Conservation (phyloP, 2,888 invertebrate genomes). For the Temnothorax rugatulus region DNA sequence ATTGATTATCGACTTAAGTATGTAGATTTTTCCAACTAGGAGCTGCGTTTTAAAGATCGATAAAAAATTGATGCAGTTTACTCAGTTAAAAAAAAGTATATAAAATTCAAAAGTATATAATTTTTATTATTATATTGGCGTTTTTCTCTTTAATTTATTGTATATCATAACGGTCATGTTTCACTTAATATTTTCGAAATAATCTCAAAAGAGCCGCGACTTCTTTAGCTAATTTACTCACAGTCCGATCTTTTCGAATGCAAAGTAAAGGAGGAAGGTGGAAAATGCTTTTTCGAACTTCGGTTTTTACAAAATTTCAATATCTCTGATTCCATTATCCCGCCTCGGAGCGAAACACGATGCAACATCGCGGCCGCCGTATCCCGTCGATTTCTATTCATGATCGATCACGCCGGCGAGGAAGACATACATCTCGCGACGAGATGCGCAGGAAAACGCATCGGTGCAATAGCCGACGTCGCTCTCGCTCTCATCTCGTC, state of each 20-base stretch:
- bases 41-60: too few species aligned
- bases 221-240: neutral
- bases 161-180: too few species aligned
- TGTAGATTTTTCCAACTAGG: too few species aligned
- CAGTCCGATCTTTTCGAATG: neutral
- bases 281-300: neutral
- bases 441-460: slow-evolving; percentile 57
- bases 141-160: too few species aligned
- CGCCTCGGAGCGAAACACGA: slow-evolving; percentile 45
- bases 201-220: neutral
- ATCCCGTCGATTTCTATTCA: slow-evolving; percentile 57
- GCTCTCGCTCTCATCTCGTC: slow-evolving; percentile 23
- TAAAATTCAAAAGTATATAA: too few species aligned
- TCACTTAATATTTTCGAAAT: too few species aligned
- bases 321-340: slow-evolving; percentile 52
- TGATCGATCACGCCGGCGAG: slow-evolving; percentile 52
- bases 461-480: slow-evolving; percentile 50
- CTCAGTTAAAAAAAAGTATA: too few species aligned
- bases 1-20: too few species aligned
- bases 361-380: slow-evolving; percentile 33
- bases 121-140: too few species aligned
- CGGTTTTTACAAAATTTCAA: slow-evolving; percentile 20
- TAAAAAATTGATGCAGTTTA: too few species aligned
- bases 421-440: slow-evolving; percentile 58
- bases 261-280: neutral